Percentiles rank a stretch among this genome's conserved stretches.
These are phyloP conservation scores for Microchirus variegatus DNA, from an alignment of 2,797 vertebrate genomes.

Conservation along the genomic window DNA sequence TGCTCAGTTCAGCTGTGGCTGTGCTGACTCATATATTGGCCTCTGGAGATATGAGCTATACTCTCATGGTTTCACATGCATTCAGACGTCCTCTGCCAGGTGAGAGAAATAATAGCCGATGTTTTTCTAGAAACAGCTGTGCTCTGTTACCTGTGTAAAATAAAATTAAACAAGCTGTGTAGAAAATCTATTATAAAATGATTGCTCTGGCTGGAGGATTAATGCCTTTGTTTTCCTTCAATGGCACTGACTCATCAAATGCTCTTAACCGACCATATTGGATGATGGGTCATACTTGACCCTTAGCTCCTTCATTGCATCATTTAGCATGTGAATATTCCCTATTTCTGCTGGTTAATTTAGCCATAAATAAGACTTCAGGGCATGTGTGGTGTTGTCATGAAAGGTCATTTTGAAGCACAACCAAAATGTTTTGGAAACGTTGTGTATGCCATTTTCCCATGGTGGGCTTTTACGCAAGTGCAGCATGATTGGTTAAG, in stretches of 20 bases:
- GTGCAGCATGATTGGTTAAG: conserved; percentile 32
- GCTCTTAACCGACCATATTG: conserved; percentile 31
- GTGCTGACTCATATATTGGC: conserved; percentile 73
- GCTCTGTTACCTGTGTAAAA: conserved; percentile 66
- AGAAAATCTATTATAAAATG: conserved; percentile 52
- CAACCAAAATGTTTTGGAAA: conserved; percentile 57
- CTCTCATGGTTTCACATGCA: conserved; percentile 67
- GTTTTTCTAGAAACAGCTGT: conserved; percentile 67
- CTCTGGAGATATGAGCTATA: conserved; percentile 58
- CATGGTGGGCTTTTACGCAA: conserved; percentile 45
- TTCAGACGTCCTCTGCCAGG: conserved; percentile 54
- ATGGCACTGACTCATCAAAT: conserved; percentile 63
- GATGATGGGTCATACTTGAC: conserved; percentile 55
- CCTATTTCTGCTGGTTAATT: conserved; percentile 70
- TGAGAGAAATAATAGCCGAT: conserved; percentile 61
- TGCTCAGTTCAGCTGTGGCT: conserved; percentile 63
- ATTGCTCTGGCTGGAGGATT: conserved; percentile 48
- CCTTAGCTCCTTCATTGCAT: conserved; percentile 56
- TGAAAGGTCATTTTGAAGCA: conserved; percentile 55
- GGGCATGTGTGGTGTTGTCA: conserved; percentile 47
- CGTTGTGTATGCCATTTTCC: conserved; percentile 43
- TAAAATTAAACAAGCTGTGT: conserved; percentile 59
- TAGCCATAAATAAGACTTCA: conserved; percentile 69
- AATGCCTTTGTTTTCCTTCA: conserved; percentile 67
- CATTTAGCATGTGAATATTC: conserved; percentile 61